Evolutionary conservation across 2,797 vertebrate genomes (phyloP).

Genomic region (Siniperca scherzeri): DNA sequence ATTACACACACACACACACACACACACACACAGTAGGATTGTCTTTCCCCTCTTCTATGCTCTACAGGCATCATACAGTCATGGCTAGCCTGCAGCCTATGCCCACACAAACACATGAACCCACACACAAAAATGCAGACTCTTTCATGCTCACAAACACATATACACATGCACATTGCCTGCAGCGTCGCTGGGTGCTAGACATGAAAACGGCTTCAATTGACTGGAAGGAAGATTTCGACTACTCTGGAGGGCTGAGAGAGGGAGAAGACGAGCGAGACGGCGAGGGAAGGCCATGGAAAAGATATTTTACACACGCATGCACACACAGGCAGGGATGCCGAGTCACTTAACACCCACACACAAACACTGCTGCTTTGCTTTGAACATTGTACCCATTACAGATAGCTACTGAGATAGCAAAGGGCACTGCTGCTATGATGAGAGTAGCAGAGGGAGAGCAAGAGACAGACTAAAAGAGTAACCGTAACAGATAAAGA

Average conservation of each 20-base stretch:
- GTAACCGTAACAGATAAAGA: constrained; percentile 68
- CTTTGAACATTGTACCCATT: constrained; percentile 73
- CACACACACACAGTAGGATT: not conserved
- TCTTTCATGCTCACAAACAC: constrained; percentile 36
- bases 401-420: constrained; percentile 74
- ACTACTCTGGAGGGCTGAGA: constrained; percentile 58
- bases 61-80: constrained; percentile 46
- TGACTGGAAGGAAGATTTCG: constrained; percentile 71
- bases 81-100: constrained; percentile 43
- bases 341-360: constrained; percentile 66
- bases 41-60: constrained; percentile 15
- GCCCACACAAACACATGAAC: constrained; percentile 18
- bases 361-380: constrained; percentile 59
- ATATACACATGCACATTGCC: constrained; percentile 52
- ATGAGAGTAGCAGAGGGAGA: constrained; percentile 62
- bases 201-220: constrained; percentile 76
- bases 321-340: constrained; percentile 33
- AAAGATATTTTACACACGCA: constrained; percentile 49
- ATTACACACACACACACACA: constrained; percentile 15
- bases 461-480: constrained; percentile 44
- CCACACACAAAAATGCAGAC: constrained; percentile 29
- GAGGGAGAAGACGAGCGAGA: not conserved
- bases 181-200: constrained; percentile 55
- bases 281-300: constrained; percentile 16
- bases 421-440: constrained; percentile 60